Conservation (phyloP, 2,888 invertebrate species). For the Cantharis nigra region DNA sequence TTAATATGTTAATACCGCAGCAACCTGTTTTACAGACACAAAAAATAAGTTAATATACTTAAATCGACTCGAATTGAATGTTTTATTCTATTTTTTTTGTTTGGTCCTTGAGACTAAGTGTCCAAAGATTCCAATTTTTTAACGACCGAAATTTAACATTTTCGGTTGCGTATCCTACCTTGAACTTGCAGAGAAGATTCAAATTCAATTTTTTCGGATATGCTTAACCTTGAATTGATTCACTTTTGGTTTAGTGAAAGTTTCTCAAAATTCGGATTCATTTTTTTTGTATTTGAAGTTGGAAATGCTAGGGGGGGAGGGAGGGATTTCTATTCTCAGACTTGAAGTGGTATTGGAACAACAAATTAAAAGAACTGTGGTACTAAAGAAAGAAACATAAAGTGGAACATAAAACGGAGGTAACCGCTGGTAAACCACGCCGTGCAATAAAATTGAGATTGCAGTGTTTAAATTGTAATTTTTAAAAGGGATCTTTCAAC, state of each 20-base stretch:
- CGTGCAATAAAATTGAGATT: background rate
- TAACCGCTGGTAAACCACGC: background rate
- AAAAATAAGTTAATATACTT: background rate
- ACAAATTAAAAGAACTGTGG: background rate
- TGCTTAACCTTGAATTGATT: background rate
- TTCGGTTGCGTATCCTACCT: background rate
- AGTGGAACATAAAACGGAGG: background rate
- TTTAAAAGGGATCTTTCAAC: background rate
- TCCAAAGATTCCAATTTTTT: background rate
- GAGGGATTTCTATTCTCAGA: background rate
- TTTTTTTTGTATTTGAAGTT: too few species aligned
- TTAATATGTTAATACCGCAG: constrained; percentile 1
- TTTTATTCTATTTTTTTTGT: background rate
- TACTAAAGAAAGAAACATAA: background rate
- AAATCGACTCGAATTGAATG: background rate
- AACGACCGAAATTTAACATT: background rate
- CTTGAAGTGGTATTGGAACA: background rate
- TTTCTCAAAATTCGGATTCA: too few species aligned
- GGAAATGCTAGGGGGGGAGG: too few species aligned
- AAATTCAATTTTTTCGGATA: background rate
- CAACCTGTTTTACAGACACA: background rate
- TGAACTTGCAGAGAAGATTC: background rate
- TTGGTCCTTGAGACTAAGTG: background rate
- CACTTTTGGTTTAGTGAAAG: background rate
- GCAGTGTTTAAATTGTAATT: background rate